Evolutionary conservation across 2,888 invertebrate genomes (phyloP), one percentile per base, ranked within the genome.

Genomic region (Anorthoa munda): DNA sequence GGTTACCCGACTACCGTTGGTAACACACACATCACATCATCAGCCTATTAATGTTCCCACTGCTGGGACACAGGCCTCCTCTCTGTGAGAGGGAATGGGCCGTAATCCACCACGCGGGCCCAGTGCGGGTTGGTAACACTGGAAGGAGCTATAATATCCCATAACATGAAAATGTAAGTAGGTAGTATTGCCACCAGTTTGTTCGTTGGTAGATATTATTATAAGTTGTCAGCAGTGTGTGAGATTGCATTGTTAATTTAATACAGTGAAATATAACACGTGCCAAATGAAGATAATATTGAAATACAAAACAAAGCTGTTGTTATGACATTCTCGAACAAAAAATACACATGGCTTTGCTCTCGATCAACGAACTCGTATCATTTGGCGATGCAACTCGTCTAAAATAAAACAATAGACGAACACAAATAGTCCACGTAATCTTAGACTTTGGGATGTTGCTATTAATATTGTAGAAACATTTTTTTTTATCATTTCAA

Each of bases 331-430:
- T 50, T 56, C 63, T 53, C 45, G 51, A 55, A 13, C 13, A 75
- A 67, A 78, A 73, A 67, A 75, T 58, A 68, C 69, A 79, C 58
- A 78, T 72, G 78, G 79, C 65, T 77, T 45, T 48, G 26, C 50
- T 15, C 5, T 21, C 4, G 71, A 23, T 71, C 79, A 77, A 64
- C 71, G 72, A 79, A 82, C 79, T 51, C 59, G 50, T 71, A 65
- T 64, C 66, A 77, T 77, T 82, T 77, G 63, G 65, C 55, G 68
- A 77, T 71, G 78, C 66, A 64, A 39, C 51, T 39, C 66, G n/a
- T 45, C 45, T n/a, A n/a, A 66, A 66, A 63, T 45, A 63, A 76
- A 81, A 81, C 70, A 79, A 82, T 68, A 64, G 23, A 60, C 2
- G 13, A 45, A 23, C 26, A 45, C 23, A 23, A 56, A 65, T 68